These are phyloP conservation scores for Lasioglossum zephyrum DNA, from an alignment of 2,888 invertebrate species.

Conservation along the genomic window DNA sequence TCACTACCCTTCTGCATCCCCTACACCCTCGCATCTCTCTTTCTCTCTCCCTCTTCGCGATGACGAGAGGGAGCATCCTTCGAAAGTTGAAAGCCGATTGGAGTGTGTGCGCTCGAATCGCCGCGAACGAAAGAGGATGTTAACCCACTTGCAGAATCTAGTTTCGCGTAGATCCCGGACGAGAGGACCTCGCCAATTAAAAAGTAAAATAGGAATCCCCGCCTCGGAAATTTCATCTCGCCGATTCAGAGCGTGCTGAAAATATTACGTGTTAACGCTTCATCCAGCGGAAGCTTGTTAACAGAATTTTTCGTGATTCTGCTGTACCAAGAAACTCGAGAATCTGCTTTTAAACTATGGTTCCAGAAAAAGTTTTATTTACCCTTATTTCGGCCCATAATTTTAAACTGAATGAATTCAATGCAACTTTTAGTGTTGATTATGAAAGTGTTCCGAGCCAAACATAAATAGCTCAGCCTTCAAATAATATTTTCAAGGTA, in stretches of 20 bases:
- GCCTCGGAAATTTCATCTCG: not conserved
- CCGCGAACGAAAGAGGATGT: conserved; percentile 3
- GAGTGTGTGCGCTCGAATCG: not conserved
- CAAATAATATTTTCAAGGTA: no score
- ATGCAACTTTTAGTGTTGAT: no score
- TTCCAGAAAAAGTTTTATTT: no score
- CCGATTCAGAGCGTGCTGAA: not conserved
- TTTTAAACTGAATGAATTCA: no score
- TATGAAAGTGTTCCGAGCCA: no score
- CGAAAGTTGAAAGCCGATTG: conserved; percentile 14
- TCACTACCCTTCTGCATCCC: not conserved
- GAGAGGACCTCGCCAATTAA: not conserved
- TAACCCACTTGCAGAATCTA: conserved; percentile 1
- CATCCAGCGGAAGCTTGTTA: not conserved
- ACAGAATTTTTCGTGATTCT: not conserved
- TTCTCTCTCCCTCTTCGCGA: not conserved
- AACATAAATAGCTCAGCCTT: no score
- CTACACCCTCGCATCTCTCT: not conserved
- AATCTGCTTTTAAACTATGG: not conserved
- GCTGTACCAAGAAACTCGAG: not conserved
- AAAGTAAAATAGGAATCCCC: not conserved
- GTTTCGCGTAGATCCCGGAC: not conserved
- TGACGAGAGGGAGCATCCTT: conserved; percentile 11
- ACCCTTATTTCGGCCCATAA: no score
- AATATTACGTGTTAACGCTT: not conserved